Evolutionary conservation across 2,888 invertebrate species (phyloP).

Genomic region (Orchesella flavescens): DNA sequence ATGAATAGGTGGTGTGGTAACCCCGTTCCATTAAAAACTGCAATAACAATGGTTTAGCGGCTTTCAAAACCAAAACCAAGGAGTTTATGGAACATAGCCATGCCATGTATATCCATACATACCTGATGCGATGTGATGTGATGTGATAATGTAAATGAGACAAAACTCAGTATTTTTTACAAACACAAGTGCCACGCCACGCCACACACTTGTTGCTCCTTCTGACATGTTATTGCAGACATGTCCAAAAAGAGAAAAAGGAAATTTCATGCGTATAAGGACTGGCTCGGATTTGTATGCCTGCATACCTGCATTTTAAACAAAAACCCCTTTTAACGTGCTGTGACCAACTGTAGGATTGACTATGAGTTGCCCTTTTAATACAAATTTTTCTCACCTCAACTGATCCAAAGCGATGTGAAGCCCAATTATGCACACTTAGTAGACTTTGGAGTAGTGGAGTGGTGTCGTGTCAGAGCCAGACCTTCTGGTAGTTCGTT

Average conservation of each 20-base stretch:
- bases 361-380: no score
- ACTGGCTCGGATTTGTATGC: no score
- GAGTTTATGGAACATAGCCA: neutral
- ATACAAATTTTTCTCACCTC: neutral
- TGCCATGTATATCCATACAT: no score
- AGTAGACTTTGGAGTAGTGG: slow-evolving; percentile 4
- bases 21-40: neutral
- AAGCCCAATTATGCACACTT: slow-evolving; percentile 38
- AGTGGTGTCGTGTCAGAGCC: slow-evolving; percentile 8
- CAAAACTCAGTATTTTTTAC: neutral
- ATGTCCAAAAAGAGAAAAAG: slow-evolving; percentile 17
- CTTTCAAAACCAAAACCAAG: neutral
- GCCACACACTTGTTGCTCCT: slow-evolving; percentile 8
- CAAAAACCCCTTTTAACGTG: no score
- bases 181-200: neutral
- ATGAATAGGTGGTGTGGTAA: neutral
- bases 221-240: slow-evolving; percentile 21
- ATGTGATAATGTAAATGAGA: slow-evolving; percentile 5
- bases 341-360: no score
- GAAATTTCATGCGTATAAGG: neutral
- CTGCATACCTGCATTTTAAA: no score
- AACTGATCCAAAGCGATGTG: slow-evolving; percentile 15
- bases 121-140: no score
- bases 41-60: neutral
- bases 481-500: slow-evolving; percentile 1